Conservation (phyloP, 2,888 invertebrate species). For the Hipparchia sbordonii region DNA sequence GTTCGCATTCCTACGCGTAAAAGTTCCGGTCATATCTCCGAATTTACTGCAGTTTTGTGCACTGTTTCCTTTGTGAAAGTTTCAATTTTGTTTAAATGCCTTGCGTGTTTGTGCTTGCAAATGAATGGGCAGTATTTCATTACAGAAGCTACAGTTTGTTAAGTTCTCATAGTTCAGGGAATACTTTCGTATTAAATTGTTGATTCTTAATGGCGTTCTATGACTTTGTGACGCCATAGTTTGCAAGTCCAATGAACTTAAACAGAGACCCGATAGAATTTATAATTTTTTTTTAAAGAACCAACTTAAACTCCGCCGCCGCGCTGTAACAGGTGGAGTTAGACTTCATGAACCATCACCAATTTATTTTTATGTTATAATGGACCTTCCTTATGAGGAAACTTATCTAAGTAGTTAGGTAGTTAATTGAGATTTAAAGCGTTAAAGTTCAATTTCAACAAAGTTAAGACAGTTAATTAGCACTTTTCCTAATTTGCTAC, state of each 20-base stretch:
- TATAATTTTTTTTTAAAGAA: no score
- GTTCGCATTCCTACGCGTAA: constrained; percentile 24
- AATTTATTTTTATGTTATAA: no score
- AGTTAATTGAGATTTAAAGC: constrained; percentile 15
- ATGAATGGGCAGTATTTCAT: constrained; percentile 4
- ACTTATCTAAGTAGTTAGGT: not conserved
- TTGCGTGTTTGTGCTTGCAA: constrained; percentile 13
- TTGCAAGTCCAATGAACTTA: no score
- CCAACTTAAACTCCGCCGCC: no score
- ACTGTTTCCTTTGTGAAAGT: constrained; percentile 17
- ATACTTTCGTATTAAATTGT: no score
- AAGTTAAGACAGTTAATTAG: not conserved
- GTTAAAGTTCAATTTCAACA: constrained; percentile 5
- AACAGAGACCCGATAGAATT: no score
- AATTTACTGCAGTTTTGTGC: constrained; percentile 26
- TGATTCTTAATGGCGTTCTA: no score
- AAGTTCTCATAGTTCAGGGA: not conserved
- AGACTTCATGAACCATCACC: no score
- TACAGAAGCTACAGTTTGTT: not conserved
- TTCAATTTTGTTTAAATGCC: constrained; percentile 22
- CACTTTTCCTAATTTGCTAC: constrained; percentile 6
- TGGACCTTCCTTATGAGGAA: not conserved
- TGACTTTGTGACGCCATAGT: no score
- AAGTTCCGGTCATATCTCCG: constrained; percentile 34
- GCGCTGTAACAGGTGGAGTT: no score